Base-by-base conservation (phyloP, 2,113 vertebrate species). In the Crotalus tigris region DNA sequence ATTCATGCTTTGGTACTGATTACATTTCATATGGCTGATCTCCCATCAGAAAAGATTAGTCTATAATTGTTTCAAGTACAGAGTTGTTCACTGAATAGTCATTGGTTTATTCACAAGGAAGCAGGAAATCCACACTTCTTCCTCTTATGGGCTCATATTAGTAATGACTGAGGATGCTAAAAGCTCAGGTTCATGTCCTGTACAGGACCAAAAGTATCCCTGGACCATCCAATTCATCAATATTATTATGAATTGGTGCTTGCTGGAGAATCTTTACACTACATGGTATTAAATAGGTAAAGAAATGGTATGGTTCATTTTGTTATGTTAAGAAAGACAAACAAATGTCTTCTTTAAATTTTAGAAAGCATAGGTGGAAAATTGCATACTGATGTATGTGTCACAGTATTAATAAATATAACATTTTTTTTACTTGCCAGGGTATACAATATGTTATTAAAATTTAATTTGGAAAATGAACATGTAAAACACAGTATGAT, bases 11-110 rank as follows among this genome's bases (percentile, higher is more conserved):
- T 90, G 94, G 85, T 92, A 95, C 51, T 86, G 46, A 92, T 19
- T 75, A 91, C 93, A 69, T 94, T 95, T 95, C 90, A 95, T 89
- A 26, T 46, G 85, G 26, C 94, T 58, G 85, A 55, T 49, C 21
- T 81, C 33, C 81, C 53, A 69, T 61, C 75, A 51, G 55, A 88
- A 95, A 96, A 93, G n/a, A 92, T 92, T 93, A 92, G 5, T 3
- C 0, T 33, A 33, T 88, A 57, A 57, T 58, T n/a, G 1, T 58
- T 3, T 13, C 57, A 53, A 81, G 55, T 93, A 94, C 92, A 87
- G 29, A 23, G 89, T 49, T 24, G 4, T 93, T 93, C 46, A 6
- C 3, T 6, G n/a, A 89, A 85, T 64, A 64, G 49, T 12, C 75
- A 90, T 26, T 7, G 0, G 0, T 88, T 69, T 88, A 44, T 33